Evolutionary conservation across 2,797 vertebrate species (phyloP).

Genomic region (Nasua narica): DNA sequence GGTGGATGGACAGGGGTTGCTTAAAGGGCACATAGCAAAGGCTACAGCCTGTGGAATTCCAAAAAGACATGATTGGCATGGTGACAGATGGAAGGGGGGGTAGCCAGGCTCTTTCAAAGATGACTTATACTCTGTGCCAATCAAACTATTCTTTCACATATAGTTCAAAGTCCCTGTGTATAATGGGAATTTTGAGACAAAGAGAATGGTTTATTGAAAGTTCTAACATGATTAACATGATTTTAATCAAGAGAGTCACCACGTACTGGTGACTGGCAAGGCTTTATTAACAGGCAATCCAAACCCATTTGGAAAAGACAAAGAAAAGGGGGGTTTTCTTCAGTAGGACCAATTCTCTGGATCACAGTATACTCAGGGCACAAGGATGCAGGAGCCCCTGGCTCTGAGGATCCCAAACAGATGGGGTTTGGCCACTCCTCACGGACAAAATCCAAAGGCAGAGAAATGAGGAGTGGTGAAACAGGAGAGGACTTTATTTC

Average conservation of each 20-base stretch:
- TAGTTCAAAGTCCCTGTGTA: not conserved
- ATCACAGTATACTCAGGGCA: not conserved
- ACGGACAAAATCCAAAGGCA: not conserved
- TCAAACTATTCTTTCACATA: conserved; percentile 49
- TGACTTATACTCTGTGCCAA: not conserved
- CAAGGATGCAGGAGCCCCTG: not conserved
- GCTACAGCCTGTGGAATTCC: conserved; percentile 30
- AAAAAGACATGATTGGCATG: conserved; percentile 32
- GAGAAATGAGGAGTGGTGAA: not conserved
- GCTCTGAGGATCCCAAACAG: not conserved
- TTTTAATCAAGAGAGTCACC: not conserved
- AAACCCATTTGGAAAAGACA: not conserved
- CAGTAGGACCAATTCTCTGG: not conserved
- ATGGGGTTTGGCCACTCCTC: not conserved
- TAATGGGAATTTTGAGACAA: not conserved
- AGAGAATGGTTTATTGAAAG: not conserved
- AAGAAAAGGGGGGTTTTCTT: not conserved
- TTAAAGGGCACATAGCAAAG: conserved; percentile 56
- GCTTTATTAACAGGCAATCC: not conserved
- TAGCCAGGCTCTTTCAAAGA: not conserved
- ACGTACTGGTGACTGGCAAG: not conserved
- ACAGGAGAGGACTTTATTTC: not conserved
- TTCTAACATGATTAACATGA: not conserved
- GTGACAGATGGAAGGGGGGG: not conserved
- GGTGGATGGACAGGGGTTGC: conserved; percentile 8